Conservation (phyloP, 2,888 invertebrate species). For the Athrips mouffetella region DNA sequence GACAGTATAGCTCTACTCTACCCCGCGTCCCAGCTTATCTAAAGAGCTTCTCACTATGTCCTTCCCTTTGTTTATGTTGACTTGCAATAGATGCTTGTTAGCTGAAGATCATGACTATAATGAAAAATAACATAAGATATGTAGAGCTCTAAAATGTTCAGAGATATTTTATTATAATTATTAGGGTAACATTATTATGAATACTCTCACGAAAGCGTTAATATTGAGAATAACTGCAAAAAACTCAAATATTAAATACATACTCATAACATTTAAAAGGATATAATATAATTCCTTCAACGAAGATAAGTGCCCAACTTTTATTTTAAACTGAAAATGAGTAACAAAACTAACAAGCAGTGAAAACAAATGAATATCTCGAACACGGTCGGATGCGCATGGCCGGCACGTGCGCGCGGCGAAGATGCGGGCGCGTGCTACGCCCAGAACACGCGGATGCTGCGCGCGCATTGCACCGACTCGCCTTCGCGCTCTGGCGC, state of each 20-base stretch:
- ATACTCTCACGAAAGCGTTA: background rate
- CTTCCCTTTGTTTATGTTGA: slow-evolving; percentile 24
- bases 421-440: slow-evolving; percentile 51
- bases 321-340: background rate
- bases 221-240: too few species aligned
- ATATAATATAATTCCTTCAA: background rate
- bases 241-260: too few species aligned
- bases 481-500: slow-evolving; percentile 87
- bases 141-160: background rate
- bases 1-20: background rate
- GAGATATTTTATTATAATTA: too few species aligned
- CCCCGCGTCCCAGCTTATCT: slow-evolving; percentile 19
- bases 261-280: too few species aligned
- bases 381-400: slow-evolving; percentile 8
- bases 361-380: background rate
- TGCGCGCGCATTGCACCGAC: slow-evolving; percentile 81
- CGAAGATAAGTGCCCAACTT: background rate
- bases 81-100: slow-evolving; percentile 2
- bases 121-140: background rate
- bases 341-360: background rate
- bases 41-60: slow-evolving; percentile 31
- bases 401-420: slow-evolving; percentile 16
- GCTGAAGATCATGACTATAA: background rate
- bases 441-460: slow-evolving; percentile 65
- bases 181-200: too few species aligned